Conservation (phyloP, 53 echinoderm and acorn worm genomes). For the Actinopyga echinites region DNA sequence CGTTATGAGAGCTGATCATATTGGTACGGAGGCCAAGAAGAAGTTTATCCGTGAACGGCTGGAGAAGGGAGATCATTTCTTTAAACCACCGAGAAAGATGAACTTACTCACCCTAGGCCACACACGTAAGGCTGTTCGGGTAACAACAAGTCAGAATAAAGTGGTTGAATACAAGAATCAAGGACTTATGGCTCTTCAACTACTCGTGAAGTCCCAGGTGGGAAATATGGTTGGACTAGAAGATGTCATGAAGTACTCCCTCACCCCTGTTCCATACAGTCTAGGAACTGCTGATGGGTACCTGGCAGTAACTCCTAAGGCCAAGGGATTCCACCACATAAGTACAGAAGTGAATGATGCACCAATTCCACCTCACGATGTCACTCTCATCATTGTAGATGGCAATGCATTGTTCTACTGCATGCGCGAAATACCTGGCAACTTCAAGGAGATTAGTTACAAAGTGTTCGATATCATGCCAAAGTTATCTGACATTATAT, state of each 20-base stretch:
- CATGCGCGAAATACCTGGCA: conserved; percentile 36
- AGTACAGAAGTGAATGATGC: conserved; percentile 36
- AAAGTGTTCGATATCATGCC: conserved; percentile 40
- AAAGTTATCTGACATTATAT: conserved; percentile 10
- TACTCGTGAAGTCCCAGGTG: conserved; percentile 33
- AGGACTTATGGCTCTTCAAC: conserved; percentile 43
- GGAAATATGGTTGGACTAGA: not conserved
- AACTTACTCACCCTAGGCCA: conserved; percentile 20
- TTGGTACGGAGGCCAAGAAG: conserved; percentile 37
- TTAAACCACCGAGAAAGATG: conserved; percentile 49
- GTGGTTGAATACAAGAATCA: conserved; percentile 52
- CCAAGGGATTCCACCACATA: conserved; percentile 7
- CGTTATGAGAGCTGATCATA: conserved; percentile 47
- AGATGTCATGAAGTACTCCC: conserved; percentile 40
- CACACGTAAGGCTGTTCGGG: conserved; percentile 12
- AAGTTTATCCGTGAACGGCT: conserved; percentile 15
- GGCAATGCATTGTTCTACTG: conserved; percentile 48
- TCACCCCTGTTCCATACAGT: conserved; percentile 51
- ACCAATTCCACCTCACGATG: not conserved
- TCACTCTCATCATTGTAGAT: conserved; percentile 30
- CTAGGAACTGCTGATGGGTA: conserved; percentile 58
- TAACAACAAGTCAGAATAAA: conserved; percentile 34
- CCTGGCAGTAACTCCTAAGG: conserved; percentile 19
- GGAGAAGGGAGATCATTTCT: conserved; percentile 47
- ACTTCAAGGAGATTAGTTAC: conserved; percentile 37